These are phyloP conservation scores for Daphoenositta chrysoptera DNA, from an alignment of 2,113 vertebrate genomes.

Conservation along the genomic window DNA sequence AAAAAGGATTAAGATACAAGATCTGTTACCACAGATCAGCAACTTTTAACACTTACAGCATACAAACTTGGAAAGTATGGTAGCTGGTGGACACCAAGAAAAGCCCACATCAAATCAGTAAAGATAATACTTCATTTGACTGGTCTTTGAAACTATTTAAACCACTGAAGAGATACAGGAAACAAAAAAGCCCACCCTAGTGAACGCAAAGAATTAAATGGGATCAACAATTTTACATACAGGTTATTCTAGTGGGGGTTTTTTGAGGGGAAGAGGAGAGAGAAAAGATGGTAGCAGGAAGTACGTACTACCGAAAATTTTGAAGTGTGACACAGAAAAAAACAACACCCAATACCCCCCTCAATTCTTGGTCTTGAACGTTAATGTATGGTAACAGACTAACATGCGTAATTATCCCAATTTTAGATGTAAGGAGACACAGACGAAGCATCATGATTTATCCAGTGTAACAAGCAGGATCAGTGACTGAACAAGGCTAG, in stretches of 20 bases:
- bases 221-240: background rate
- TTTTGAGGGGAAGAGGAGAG: background rate
- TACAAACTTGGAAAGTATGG: background rate
- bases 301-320: background rate
- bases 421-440: background rate
- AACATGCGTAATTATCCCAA: background rate
- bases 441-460: background rate
- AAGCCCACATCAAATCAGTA: background rate
- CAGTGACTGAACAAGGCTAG: background rate
- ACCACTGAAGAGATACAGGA: background rate
- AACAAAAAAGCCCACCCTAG: background rate
- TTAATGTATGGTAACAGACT: background rate
- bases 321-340: background rate
- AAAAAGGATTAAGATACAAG: constrained; percentile 34
- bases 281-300: background rate
- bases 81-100: background rate
- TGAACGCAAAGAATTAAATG: background rate
- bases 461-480: background rate
- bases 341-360: rapidly evolving
- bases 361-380: background rate
- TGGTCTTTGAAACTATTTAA: background rate
- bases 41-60: background rate
- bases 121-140: background rate
- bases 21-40: constrained; percentile 21
- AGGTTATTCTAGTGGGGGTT: background rate